Percentiles rank a stretch among this genome's conserved stretches.
phyloP scores from a whole-genome alignment of 2,797 vertebrate genomes.

The Schizothorax lantsangensis region DNA sequence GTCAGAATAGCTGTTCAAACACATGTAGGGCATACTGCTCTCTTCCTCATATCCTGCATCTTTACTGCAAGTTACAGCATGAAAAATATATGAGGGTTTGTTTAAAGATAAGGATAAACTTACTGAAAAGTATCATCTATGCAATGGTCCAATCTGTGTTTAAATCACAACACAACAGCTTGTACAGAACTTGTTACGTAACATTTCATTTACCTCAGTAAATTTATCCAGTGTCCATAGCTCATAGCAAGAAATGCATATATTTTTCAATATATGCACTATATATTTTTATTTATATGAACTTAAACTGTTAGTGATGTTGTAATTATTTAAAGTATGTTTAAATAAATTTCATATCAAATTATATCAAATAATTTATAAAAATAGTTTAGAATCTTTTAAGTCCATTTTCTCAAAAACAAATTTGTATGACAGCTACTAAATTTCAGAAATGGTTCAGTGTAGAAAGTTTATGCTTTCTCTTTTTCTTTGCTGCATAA shows the following conservation, averaged over 20 bases:
- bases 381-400: not conserved
- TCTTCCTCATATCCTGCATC: not conserved
- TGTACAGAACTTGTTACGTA: not conserved
- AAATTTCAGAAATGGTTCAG: not conserved
- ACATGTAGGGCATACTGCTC: not conserved
- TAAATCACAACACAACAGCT: not conserved
- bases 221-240: not conserved
- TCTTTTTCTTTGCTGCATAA: not conserved
- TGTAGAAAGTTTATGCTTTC: not conserved
- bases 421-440: not conserved
- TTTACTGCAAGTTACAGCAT: not conserved
- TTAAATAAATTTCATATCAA: not conserved
- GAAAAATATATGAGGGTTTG: not conserved
- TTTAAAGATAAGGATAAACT: not conserved
- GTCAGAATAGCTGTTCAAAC: not conserved
- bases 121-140: not conserved
- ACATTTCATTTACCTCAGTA: not conserved
- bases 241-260: not conserved
- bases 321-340: not conserved
- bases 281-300: not conserved
- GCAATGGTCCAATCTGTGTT: not conserved
- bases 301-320: not conserved
- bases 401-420: not conserved
- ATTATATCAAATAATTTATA: not conserved
- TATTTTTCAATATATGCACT: not conserved